These are phyloP conservation scores for Poeciliopsis turneri DNA, from an alignment of 2,797 vertebrate species.

Conservation along the genomic window DNA sequence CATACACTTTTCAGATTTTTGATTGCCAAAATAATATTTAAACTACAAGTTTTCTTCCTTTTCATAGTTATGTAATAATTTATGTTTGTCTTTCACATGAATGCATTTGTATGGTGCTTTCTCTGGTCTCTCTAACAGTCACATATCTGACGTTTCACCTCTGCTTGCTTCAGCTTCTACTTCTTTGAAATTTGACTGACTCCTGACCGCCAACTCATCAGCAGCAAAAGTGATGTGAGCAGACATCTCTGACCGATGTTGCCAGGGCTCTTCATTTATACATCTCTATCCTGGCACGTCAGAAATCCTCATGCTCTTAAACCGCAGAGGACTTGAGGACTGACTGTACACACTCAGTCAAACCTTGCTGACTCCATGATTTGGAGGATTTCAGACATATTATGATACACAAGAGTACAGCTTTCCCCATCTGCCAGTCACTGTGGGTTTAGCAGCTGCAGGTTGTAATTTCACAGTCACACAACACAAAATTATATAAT, in stretches of 20 bases:
- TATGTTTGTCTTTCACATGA: not conserved
- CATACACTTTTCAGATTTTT: not conserved
- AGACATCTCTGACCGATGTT: constrained; percentile 56
- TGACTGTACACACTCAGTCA: constrained; percentile 34
- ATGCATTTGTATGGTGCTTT: not conserved
- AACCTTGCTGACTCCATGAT: constrained; percentile 3
- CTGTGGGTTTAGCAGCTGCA: constrained; percentile 3
- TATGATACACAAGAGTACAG: constrained; percentile 1
- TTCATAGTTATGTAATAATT: not conserved
- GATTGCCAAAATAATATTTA: not conserved
- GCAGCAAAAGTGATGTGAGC: constrained; percentile 47
- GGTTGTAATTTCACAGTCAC: constrained; percentile 13
- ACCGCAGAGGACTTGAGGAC: constrained; percentile 18
- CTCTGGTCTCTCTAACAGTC: constrained; percentile 12
- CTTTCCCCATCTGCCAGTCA: not conserved
- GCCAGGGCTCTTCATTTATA: constrained; percentile 67
- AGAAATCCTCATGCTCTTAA: constrained; percentile 42
- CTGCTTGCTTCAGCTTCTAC: constrained; percentile 21
- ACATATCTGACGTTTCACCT: constrained; percentile 25
- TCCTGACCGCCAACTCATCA: constrained; percentile 28
- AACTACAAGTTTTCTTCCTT: not conserved
- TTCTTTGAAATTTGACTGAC: constrained; percentile 37
- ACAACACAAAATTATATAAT: constrained; percentile 7
- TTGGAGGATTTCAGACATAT: constrained; percentile 17
- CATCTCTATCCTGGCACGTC: constrained; percentile 50